Base-by-base conservation (phyloP, 2,888 invertebrate genomes). In the Ceramica pisi region DNA sequence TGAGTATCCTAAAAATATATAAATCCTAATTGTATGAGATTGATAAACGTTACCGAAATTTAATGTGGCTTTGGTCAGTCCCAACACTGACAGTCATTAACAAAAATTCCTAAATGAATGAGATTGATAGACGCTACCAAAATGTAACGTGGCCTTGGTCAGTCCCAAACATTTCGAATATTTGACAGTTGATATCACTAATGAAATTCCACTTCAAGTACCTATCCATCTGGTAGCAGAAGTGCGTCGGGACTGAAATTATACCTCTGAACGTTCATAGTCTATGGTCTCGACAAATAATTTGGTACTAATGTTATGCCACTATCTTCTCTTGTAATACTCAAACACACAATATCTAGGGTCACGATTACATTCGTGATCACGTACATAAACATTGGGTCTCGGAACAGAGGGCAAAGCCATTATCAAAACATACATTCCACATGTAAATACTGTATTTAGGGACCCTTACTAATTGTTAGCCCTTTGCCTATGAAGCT, bases 351-450 rank as follows among this genome's bases (percentile, higher is more conserved):
- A 41, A 2, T 6, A 12, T 41, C 21, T 50, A 14, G 57, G 44
- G 26, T 48, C 12, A 12, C 12, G 35, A 59, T 60, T 53, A 78
- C 63, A 62, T 59, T 71, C 2, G 53, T 1, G n/a, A 71, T 60
- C 63, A 38, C 63, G 38, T 50, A 71, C 50, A 16, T 44, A 75
- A 78, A 71, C 78, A 59, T 59, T 23, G 35, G 12, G 26, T 26
- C 53, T 16, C 2, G 19, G 44, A 60, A 26, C 35, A 26, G 21
- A 78, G 71, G 35, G 35, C 19, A 19, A 62, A 53, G 44, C 59
- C 16, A 53, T 41, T 26, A 71, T 23, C 57, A 12, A 76, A 75
- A 76, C 26, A 71, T n/a, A 64, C n/a, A 63, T 60, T 66, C 7
- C 0, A 4, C 0, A 21, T 50, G 44, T 44, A 21, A 55, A 31